Conservation (phyloP, 2,113 vertebrate species). For the Chloropsis cyanopogon region DNA sequence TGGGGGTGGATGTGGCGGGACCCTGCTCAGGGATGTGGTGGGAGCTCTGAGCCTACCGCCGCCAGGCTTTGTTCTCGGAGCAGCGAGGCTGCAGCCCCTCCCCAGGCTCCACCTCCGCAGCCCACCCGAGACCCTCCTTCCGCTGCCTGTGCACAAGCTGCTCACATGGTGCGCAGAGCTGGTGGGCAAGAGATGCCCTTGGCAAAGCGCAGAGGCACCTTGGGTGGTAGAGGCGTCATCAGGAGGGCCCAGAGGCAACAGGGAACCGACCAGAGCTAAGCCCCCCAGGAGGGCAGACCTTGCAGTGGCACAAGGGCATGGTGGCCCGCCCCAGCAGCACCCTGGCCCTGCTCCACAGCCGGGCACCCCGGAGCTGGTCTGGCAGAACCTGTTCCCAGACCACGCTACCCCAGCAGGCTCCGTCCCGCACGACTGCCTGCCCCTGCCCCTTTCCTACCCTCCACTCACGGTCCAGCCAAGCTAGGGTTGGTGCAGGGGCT, state of each 20-base stretch:
- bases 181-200: not conserved
- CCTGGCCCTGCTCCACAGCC: not conserved
- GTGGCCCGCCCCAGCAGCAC: accelerated
- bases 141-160: slow-evolving; percentile 11
- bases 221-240: not conserved
- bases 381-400: slow-evolving; percentile 16
- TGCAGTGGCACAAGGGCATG: not conserved
- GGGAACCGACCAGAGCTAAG: not conserved
- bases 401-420: not conserved
- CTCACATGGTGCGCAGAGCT: not conserved
- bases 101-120: slow-evolving; percentile 61
- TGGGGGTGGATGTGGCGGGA: not conserved
- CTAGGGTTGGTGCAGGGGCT: not conserved
- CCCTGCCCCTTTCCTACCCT: not conserved
- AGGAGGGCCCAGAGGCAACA: not conserved
- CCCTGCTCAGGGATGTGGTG: not conserved
- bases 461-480: not conserved
- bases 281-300: accelerated
- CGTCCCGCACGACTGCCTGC: not conserved
- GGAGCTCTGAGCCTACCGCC: not conserved
- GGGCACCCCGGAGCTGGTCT: not conserved
- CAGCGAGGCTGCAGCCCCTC: slow-evolving; percentile 22
- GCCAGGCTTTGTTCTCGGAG: slow-evolving; percentile 58
- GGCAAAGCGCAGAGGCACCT: not conserved
- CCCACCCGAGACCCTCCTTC: slow-evolving; percentile 64